Base-by-base conservation (phyloP, 2,797 vertebrate genomes). In the Loris lydekkerianus region DNA sequence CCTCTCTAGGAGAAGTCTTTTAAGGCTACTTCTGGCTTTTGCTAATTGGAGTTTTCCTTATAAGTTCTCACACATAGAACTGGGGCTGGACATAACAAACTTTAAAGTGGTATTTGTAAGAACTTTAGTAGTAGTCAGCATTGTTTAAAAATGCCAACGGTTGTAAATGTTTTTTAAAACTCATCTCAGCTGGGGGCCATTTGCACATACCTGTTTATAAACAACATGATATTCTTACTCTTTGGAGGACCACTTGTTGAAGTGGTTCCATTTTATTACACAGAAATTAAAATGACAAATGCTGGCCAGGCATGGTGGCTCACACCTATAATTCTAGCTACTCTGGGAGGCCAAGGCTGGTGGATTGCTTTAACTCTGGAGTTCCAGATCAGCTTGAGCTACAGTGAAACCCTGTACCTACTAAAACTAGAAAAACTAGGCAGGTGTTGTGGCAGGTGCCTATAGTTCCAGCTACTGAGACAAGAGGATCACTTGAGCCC, bases 251-350 rank as follows among this genome's bases (percentile, higher is more conserved):
- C 63, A 11, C 37, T 70, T 94, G 86, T 86, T 89, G 56, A 60
- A 86, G 17, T 37, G 21, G n/a, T 58, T 84, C 34, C 70, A 37
- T 81, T 89, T 76, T 83, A 80, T 69, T 83, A 83, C 20, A 63
- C 3, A 77, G 77, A 87, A 84, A 77, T 91, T 53, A 86, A 82
- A 93, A 49, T 77, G 78, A 72, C 78, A 93, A 58, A 78, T 67
- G 9, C 49, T 53, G 49, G 49, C 49, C 49, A 53, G 49, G 49
- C 49, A 53, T 53, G 14, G 49, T 53, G 49, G 49, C 49, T 53
- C 14, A 53, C 49, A 53, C 49, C 49, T 53, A 15, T 53, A 53
- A 53, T 53, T 53, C 49, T 53, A 53, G 49, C 49, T 53, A 53
- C 49, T 53, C 14, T 53, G 49, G 49, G 49, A 53, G 49, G 49